Evolutionary conservation across 37 sponge, comb jelly and placozoan genomes (phyloP), one percentile per base, ranked within the genome.

Genomic region (Aplysina aerophoba): DNA sequence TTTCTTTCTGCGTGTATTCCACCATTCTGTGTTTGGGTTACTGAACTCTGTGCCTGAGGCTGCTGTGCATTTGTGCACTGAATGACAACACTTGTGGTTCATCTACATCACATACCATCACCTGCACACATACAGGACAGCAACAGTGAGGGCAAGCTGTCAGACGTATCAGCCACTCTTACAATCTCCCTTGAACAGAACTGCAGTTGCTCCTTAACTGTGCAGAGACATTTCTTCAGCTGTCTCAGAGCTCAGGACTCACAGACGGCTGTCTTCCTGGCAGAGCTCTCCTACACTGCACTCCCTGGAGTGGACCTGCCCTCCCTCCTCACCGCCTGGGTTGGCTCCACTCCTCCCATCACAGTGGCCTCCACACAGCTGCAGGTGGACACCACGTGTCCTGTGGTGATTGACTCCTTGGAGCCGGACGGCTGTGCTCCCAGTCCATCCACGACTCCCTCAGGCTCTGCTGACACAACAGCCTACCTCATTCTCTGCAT

Each of bases 291-390:
- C 1, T 69, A 69, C 71, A 69, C 34, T 17, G 34, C 31, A 35
- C 27, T 31, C 1, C 34, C 71, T 17, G 17, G 35, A 69, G 33
- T 30, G 6, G 34, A n/a, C 6, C 33, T 35, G 6, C 33, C 34
- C 31, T 31, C 31, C 71, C 71, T 69, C 34, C 71, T 69, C 31
- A 17, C 27, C 17, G 13, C 71, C 71, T 69, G 71, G 71, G 71
- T 69, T 35, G 28, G 35, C 27, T 31, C 71, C 34, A 16, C 17
- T 27, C 71, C 71, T 69, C 34, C 34, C 27, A n/a, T 69, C 28
- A 30, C 34, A 69, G 71, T 69, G 34, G 17, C 19, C 71, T 35
- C 28, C 19, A 30, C 28, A 17, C 71, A 30, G 34, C 71, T 69
- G 1, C 19, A 28, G 31, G 71, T 69, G 31, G 34, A 69, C 34